These are phyloP conservation scores for Malurus splendens DNA, from an alignment of 2,797 vertebrate species.

Conservation along the genomic window DNA sequence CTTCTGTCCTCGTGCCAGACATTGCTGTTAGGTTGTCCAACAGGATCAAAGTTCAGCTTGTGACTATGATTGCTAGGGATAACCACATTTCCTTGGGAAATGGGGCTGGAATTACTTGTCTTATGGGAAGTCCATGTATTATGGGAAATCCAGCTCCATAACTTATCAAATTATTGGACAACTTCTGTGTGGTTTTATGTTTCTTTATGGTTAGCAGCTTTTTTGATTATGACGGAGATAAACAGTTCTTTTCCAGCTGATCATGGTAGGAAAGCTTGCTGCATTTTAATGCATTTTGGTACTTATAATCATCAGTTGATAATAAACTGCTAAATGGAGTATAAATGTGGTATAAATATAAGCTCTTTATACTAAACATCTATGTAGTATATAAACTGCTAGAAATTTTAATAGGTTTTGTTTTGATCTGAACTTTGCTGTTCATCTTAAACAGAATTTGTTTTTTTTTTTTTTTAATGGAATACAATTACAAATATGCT, in stretches of 20 bases:
- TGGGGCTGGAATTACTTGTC: not conserved
- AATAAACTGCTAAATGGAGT: not conserved
- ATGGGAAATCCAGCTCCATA: not conserved
- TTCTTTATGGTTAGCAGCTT: not conserved
- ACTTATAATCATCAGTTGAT: not conserved
- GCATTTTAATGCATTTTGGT: not conserved
- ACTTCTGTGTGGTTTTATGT: not conserved
- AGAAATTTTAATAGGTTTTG: not conserved
- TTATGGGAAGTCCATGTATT: not conserved
- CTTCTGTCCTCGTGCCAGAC: not conserved
- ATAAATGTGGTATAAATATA: not conserved
- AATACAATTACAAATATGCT: not conserved
- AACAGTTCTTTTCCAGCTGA: not conserved
- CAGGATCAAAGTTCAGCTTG: not conserved
- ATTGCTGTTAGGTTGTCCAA: not conserved
- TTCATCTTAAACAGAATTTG: not conserved
- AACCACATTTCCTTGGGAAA: not conserved
- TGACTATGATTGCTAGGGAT: not conserved
- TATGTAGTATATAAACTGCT: not conserved
- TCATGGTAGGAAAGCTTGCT: not conserved
- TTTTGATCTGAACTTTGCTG: not conserved
- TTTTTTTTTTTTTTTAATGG: not conserved
- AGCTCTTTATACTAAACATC: not conserved
- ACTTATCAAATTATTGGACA: not conserved
- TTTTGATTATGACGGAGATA: not conserved